Conservation (phyloP, 2,888 invertebrate genomes). For the Cheilosia scutellata region DNA sequence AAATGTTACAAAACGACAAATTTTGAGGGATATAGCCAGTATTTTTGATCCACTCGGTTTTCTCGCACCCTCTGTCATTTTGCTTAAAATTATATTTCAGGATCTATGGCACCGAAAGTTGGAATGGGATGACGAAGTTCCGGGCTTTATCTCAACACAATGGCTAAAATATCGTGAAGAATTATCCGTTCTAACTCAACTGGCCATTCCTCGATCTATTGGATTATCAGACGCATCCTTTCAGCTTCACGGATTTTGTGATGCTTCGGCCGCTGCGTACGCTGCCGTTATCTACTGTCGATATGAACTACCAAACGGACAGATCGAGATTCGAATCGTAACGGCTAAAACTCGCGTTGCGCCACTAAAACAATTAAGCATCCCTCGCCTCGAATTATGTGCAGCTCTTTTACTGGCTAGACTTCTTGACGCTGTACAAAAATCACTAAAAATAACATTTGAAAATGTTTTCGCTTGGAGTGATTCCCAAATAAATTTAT, state of each 20-base stretch:
- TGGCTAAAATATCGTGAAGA: slow-evolving; percentile 16
- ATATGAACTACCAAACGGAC: no score
- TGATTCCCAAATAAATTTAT: neutral
- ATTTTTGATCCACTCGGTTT: slow-evolving; percentile 27
- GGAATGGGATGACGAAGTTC: neutral
- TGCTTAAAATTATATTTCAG: slow-evolving; percentile 29
- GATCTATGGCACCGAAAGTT: slow-evolving; percentile 19
- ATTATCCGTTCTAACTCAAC: no score
- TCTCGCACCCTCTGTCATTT: slow-evolving; percentile 8
- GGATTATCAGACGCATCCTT: neutral
- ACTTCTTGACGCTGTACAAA: slow-evolving; percentile 16
- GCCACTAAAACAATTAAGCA: no score
- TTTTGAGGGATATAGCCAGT: slow-evolving; percentile 9
- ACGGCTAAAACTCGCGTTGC: no score
- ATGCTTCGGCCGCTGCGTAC: neutral
- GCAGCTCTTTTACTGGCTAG: neutral
- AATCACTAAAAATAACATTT: neutral
- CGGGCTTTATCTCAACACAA: slow-evolving; percentile 42
- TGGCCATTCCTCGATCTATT: no score
- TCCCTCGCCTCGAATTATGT: neutral
- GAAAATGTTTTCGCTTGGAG: slow-evolving; percentile 4
- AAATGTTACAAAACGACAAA: slow-evolving; percentile 2
- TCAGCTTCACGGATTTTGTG: neutral
- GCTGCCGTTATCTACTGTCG: no score
- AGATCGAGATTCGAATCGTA: no score